Base-by-base conservation (phyloP, 2,888 invertebrate genomes). In the Yponomeuta sedellus region DNA sequence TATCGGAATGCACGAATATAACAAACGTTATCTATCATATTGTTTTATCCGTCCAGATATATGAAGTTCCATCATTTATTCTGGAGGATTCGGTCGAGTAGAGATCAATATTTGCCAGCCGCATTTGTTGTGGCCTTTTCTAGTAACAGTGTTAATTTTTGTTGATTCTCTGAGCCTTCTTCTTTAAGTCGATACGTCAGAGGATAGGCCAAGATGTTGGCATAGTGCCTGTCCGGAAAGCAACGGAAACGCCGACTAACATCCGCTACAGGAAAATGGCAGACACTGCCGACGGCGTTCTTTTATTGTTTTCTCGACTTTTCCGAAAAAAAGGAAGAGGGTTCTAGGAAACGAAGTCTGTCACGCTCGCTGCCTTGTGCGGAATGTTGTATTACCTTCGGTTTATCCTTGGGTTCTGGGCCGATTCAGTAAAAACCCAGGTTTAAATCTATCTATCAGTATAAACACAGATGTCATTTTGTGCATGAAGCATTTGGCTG, bases 21-120 rank as follows among this genome's bases (percentile, higher is more conserved):
- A 78, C 74, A 75, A 73, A 78, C 77, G 82, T 83, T 85, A 86
- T 90, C 83, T 84, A 81, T 86, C 82, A 83, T 77, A 78, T 78
- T 79, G 80, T 83, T 83, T 83, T 85, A 81, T 82, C 78, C 76
- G 69, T 66, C 65, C 72, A 72, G 74, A 76, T 77, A 61, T 59
- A 66, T 65, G 65, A 64, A 58, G 28, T 25, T 68, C 69, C 70
- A 68, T 69, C 66, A 68, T 68, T 66, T 68, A 68, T 70, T 68
- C 68, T 69, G 71, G 44, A 16, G 16, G 16, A 52, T 52, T 12
- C 16, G 16, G 44, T 52, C 44, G 44, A 52, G 12, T 3, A 6
- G 12, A 16, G 16, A 52, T 52, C 44, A 12, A 52, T 52, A 52
- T 52, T 34, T 52, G 44, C 44, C 44, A 52, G 16, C 44, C 16